Conservation (phyloP, 2,113 vertebrate genomes). For the Sinocyclocheilus grahami region DNA sequence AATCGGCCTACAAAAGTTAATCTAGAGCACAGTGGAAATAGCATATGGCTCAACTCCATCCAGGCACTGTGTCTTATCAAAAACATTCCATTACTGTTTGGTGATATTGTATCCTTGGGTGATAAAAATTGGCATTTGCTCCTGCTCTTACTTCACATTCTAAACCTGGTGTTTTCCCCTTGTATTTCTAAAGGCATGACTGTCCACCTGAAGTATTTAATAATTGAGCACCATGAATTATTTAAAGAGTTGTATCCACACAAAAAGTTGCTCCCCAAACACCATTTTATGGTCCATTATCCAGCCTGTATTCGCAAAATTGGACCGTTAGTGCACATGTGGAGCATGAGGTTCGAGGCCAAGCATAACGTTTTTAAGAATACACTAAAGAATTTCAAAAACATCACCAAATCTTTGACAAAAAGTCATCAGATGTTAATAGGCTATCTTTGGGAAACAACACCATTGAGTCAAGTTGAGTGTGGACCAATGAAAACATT, state of each 20-base stretch:
- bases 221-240: slow-evolving; percentile 40
- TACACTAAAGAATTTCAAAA: slow-evolving; percentile 33
- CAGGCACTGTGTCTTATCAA: slow-evolving; percentile 49
- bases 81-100: slow-evolving; percentile 58
- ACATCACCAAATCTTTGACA: slow-evolving; percentile 19
- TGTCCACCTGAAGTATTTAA: slow-evolving; percentile 50
- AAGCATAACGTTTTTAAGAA: slow-evolving; percentile 46
- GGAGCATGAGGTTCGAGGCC: slow-evolving; percentile 50
- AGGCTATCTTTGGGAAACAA: slow-evolving; percentile 16
- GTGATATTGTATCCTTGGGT: slow-evolving; percentile 53
- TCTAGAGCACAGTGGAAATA: slow-evolving; percentile 47
- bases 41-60: slow-evolving; percentile 50
- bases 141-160: slow-evolving; percentile 50
- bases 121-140: slow-evolving; percentile 50
- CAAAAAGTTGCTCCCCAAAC: slow-evolving; percentile 55
- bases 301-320: slow-evolving; percentile 39
- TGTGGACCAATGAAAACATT: slow-evolving; percentile 17
- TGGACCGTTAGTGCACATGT: slow-evolving; percentile 48
- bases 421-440: slow-evolving; percentile 26
- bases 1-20: slow-evolving; percentile 44
- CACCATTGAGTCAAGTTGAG: not conserved
- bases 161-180: slow-evolving; percentile 45
- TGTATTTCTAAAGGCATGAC: slow-evolving; percentile 50
- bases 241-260: slow-evolving; percentile 49
- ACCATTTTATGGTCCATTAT: slow-evolving; percentile 49